Base-by-base conservation (phyloP, 2,888 invertebrate species). In the Ellobium chinense region DNA sequence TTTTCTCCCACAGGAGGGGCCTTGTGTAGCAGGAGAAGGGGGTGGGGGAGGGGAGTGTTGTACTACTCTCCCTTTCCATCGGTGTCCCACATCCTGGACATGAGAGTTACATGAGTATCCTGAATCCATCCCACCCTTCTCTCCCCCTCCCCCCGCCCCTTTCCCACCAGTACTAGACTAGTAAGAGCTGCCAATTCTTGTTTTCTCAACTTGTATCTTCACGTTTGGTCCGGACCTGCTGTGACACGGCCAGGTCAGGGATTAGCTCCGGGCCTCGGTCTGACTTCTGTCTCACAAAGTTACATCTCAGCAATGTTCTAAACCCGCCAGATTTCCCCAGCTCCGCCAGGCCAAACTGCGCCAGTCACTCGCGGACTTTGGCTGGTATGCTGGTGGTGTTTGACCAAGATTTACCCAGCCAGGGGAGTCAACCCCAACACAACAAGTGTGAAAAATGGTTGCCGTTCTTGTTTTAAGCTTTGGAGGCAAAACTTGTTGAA, bases 211-310 rank as follows among this genome's bases (percentile, higher is more conserved):
- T n/a, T n/a, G n/a, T n/a, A n/a, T n/a, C n/a, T n/a, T n/a, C n/a
- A 18, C 46, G 7, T 46, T 46, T 46, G 46, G 7, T 18, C 46
- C 46, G 18, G 46, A 46, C 18, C 18, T 46, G 46, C 46, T 12
- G 46, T 46, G 18, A 46, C 46, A 46, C 18, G n/a, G 9, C 29
- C 46, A 12, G 3, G 9, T 34, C 54, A 7, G 31, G 12, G 70
- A n/a, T 9, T 56, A 34, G 34, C 12, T 2, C 34, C n/a, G 54
- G 31, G 24, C 24, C 56, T 27, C n/a, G 24, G 29, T 31, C 9
- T 75, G 75, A 75, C 75, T 68, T 75, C 65, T 75, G 46, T 24
- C 54, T 54, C 34, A n/a, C 24, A 34, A 63, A 63, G 65, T 65
- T 75, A 63, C 31, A 21, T 63, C 46, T 65, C 24, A 73, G 9